Conservation (phyloP, 2,113 vertebrate species). For the Amphilophus citrinellus region DNA sequence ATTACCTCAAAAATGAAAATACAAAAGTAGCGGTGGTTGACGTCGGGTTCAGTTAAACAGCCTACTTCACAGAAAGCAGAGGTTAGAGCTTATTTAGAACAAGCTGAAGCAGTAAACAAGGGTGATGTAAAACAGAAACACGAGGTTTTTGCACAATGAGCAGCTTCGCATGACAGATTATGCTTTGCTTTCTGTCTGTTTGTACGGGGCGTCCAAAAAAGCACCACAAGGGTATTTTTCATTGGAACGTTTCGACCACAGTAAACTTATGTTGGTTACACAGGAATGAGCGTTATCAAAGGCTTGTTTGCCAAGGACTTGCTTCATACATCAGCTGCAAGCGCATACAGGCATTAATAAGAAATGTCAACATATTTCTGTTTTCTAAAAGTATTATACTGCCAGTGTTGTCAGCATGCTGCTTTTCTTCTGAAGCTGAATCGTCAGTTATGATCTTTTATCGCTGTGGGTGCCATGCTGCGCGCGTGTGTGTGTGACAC, state of each 20-base stretch:
- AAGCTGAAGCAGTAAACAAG: conserved; percentile 7
- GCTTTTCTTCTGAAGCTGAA: conserved; percentile 49
- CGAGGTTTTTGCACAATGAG: background rate
- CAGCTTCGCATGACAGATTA: background rate
- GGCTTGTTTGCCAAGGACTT: background rate
- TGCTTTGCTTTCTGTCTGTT: conserved; percentile 23
- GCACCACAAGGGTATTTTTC: conserved; percentile 9
- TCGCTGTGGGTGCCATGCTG: conserved; percentile 56
- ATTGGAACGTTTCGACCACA: background rate
- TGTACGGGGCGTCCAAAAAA: background rate
- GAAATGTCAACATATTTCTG: conserved; percentile 25
- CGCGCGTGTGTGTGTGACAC: conserved; percentile 47
- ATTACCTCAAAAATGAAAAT: background rate
- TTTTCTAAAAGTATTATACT: conserved; percentile 38
- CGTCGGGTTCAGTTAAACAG: background rate
- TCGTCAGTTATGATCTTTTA: conserved; percentile 66
- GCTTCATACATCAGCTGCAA: conserved; percentile 2
- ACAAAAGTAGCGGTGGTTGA: background rate
- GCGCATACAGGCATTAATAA: conserved; percentile 21
- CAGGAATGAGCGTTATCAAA: conserved; percentile 23
- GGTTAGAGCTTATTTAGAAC: conserved; percentile 16
- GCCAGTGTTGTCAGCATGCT: conserved; percentile 45
- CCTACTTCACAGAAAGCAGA: background rate
- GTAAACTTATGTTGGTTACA: background rate
- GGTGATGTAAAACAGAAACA: conserved; percentile 20